A percentile compares a stretch with the other conserved stretches of the same genome.
These are phyloP conservation scores for Ellobium chinense DNA, from an alignment of 2,888 invertebrate species.

Conservation along the genomic window DNA sequence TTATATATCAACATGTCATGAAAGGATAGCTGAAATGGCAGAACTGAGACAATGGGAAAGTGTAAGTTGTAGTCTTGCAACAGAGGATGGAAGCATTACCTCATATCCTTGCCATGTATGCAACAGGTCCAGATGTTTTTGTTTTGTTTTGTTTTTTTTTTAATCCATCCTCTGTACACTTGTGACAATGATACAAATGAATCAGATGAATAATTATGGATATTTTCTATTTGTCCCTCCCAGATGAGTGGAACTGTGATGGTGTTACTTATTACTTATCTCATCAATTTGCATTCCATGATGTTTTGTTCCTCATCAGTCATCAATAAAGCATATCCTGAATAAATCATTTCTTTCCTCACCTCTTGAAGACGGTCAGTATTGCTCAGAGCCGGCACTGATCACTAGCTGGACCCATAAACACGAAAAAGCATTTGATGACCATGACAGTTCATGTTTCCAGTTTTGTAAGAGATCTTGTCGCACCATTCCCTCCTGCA, in stretches of 20 bases:
- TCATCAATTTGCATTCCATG: slow-evolving; percentile 45
- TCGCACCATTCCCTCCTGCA: slow-evolving; percentile 39
- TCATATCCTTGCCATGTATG: no score
- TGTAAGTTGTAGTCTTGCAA: no score
- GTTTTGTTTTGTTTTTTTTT: no score
- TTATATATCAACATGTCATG: no score
- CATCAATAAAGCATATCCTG: slow-evolving; percentile 23
- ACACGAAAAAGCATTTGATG: slow-evolving; percentile 5
- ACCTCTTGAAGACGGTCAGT: slow-evolving; percentile 9
- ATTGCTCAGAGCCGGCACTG: slow-evolving; percentile 11
- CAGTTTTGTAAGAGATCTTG: slow-evolving; percentile 2
- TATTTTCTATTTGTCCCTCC: neutral
- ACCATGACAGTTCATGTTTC: slow-evolving; percentile 33
- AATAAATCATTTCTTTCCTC: slow-evolving; percentile 7
- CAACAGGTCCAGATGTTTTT: no score
- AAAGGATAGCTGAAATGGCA: no score
- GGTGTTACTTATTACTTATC: slow-evolving; percentile 35
- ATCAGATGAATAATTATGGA: no score
- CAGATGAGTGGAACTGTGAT: slow-evolving; percentile 41
- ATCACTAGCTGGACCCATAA: neutral
- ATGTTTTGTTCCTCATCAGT: slow-evolving; percentile 2
- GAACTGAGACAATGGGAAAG: no score
- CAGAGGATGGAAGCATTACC: no score
- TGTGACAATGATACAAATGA: no score
- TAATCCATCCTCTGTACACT: no score